Evolutionary conservation across 2,888 invertebrate genomes (phyloP).

Genomic region (Thereva unica): DNA sequence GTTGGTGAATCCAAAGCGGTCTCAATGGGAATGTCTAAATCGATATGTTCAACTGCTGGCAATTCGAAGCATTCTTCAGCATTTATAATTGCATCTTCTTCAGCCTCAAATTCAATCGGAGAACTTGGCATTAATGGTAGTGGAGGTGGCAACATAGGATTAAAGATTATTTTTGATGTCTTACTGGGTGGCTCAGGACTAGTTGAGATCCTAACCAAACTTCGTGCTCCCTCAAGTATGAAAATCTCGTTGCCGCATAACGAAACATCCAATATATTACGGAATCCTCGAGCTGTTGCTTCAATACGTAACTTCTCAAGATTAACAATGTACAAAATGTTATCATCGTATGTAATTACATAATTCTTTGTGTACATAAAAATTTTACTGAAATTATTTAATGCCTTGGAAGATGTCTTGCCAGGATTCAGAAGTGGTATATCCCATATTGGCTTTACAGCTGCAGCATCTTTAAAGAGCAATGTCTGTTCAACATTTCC

Average conservation of each 20-base stretch:
- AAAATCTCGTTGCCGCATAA: conserved; percentile 69
- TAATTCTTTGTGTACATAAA: conserved; percentile 71
- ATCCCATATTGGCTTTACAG: conserved; percentile 64
- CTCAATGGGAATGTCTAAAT: conserved; percentile 58
- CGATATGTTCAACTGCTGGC: conserved; percentile 64
- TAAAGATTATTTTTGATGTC: conserved; percentile 53
- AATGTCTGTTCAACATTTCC: conserved; percentile 85
- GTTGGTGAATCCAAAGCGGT: conserved; percentile 54
- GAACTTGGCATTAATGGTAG: conserved; percentile 49
- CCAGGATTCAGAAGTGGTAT: conserved; percentile 75
- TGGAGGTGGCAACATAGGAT: conserved; percentile 55
- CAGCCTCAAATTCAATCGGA: conserved; percentile 55
- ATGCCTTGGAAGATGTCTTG: conserved; percentile 44
- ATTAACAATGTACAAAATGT: conserved; percentile 75
- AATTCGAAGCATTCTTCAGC: conserved; percentile 79
- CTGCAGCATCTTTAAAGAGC: conserved; percentile 72
- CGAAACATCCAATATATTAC: conserved; percentile 57
- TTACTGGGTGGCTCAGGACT: conserved; percentile 66
- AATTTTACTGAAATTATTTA: conserved; percentile 65
- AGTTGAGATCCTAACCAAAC: conserved; percentile 75
- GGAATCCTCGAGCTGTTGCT: conserved; percentile 67
- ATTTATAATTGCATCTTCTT: conserved; percentile 60
- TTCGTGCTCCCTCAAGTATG: conserved; percentile 77
- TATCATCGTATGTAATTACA: conserved; percentile 74
- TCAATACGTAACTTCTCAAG: conserved; percentile 69